Base-by-base conservation (phyloP, 2,888 invertebrate species). In the Siphlonurus alternatus region DNA sequence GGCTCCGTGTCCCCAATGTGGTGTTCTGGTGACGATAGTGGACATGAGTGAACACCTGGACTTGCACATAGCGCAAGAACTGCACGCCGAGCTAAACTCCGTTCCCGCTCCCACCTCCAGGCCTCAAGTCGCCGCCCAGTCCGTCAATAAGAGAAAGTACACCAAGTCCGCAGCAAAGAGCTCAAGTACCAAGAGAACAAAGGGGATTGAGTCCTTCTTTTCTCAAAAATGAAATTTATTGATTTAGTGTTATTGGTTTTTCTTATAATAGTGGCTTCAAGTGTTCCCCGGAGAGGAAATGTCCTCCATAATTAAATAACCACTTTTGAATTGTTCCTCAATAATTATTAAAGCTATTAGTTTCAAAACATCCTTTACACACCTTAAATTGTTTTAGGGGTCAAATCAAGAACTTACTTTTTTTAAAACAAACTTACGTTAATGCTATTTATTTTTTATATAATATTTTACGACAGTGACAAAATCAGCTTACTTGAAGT, bases 61-160 rank as follows among this genome's bases (percentile, higher is more conserved):
- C 77, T 93, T 84, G 73, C 95, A 95, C 74, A 80, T 88, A 70
- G 95, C 95, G 2, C 82, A 85, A 71, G 85, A 85, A 71, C 74
- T 95, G 63, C 89, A 84, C 69, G 77, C 80, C 69, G 81, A 85
- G 74, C 72, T 87, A 5, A 87, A 87, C 71, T 65, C 65, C 1
- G 59, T 63, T 22, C 61, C 56, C 7, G 56, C 56, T 5, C 19
- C 22, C 3, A n/a, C n/a, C 5, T 7, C 7, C 7, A 3, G 7
- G n/a, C 7, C 7, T 18, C 56, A n/a, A 7, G 5, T 5, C 7
- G 5, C 56, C 70, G 65, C 67, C 70, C 61, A 70, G 70, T 63
- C 70, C 18, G 19, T 18, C 54, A 53, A 54, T 25, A 20, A n/a
- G 19, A 23, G 53, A 59, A 54, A 61, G 15, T 25, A 60, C 22